phyloP scores from a whole-genome alignment of 2,113 vertebrate species.

The Syngnathoides biaculeatus region DNA sequence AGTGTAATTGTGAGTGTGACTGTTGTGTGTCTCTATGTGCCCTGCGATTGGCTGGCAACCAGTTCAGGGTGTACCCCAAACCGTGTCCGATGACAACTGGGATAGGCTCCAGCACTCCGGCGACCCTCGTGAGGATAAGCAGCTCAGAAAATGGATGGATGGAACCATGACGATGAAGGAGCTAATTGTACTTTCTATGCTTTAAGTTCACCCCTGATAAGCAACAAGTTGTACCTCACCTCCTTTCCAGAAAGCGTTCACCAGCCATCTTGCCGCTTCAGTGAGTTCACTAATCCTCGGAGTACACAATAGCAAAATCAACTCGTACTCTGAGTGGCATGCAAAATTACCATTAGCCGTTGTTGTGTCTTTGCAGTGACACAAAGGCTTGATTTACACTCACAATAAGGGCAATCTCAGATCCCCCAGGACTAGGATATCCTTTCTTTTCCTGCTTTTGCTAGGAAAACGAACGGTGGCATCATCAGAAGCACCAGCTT shows the following conservation, averaged over 20 bases:
- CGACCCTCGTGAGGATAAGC: too few relatives aligned
- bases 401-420: conserved; percentile 36
- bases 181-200: not conserved
- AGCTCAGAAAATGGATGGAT: too few relatives aligned
- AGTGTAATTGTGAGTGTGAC: too few relatives aligned
- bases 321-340: not conserved
- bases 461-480: conserved; percentile 32
- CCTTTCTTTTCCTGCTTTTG: conserved; percentile 5
- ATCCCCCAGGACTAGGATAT: conserved; percentile 23
- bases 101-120: too few relatives aligned
- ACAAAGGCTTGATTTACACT: conserved; percentile 18
- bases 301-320: not conserved
- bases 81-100: too few relatives aligned
- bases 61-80: too few relatives aligned
- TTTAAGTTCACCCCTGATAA: not conserved
- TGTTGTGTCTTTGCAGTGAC: not conserved
- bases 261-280: not conserved
- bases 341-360: not conserved
- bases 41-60: too few relatives aligned
- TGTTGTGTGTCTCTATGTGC: too few relatives aligned
- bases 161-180: too few relatives aligned
- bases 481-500: too few relatives aligned
- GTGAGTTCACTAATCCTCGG: not conserved
- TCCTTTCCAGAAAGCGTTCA: not conserved
- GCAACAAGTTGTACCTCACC: not conserved